Conservation (phyloP, 2,113 vertebrate species). For the Epinephelus moara region DNA sequence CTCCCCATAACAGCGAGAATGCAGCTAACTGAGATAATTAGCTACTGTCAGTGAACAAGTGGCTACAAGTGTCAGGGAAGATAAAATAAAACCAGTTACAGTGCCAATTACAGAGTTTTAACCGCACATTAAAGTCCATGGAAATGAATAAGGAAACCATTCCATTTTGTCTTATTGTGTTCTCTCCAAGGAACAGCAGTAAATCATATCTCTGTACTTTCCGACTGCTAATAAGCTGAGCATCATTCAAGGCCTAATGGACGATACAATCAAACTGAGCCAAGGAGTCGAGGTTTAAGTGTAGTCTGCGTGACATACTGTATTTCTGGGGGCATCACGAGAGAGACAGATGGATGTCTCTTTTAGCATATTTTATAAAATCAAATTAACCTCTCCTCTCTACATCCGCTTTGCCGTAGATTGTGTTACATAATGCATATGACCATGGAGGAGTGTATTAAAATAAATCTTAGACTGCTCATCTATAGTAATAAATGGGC, state of each 20-base stretch:
- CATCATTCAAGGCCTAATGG: constrained; percentile 55
- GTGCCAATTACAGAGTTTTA: constrained; percentile 49
- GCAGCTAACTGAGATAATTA: constrained; percentile 53
- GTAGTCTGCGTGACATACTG: constrained; percentile 13
- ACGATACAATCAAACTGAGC: constrained; percentile 47
- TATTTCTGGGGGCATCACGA: neutral
- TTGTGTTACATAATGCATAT: neutral
- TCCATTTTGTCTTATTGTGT: constrained; percentile 56
- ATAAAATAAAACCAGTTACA: constrained; percentile 32
- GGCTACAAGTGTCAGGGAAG: constrained; percentile 42
- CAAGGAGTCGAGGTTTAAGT: constrained; percentile 34
- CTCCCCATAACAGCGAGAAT: constrained; percentile 22
- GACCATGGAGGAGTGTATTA: neutral
- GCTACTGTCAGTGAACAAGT: constrained; percentile 49
- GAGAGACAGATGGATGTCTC: constrained; percentile 13
- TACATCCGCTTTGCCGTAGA: neutral
- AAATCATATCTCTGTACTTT: constrained; percentile 56
- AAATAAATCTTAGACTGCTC: neutral
- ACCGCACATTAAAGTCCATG: constrained; percentile 56
- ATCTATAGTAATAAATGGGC: neutral
- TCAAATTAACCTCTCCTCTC: constrained; percentile 30
- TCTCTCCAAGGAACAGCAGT: constrained; percentile 52
- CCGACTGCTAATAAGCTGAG: constrained; percentile 51
- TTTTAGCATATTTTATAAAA: constrained; percentile 34
- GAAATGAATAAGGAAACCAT: constrained; percentile 60